Percentiles rank a stretch among this genome's conserved stretches.
Evolutionary conservation across 2,113 vertebrate genomes (phyloP).

Genomic region (Romanogobio albipinnatus): DNA sequence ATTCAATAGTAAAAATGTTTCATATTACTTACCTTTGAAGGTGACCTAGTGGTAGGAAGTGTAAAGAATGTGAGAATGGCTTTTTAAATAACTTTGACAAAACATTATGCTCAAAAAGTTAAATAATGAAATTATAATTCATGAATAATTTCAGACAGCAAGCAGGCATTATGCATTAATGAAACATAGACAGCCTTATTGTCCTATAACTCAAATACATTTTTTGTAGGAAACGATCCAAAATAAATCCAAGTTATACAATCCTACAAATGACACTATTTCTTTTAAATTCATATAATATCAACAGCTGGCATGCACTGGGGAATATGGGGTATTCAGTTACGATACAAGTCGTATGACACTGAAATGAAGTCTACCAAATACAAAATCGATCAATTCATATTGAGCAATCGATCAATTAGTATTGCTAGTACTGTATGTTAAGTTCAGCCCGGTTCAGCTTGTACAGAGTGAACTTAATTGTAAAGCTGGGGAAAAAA

Average conservation of each 20-base stretch:
- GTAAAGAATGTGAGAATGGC: slow-evolving; percentile 50
- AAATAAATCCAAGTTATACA: background rate
- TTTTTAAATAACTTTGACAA: background rate
- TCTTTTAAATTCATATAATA: background rate
- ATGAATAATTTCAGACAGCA: slow-evolving; percentile 12
- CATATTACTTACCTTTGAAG: slow-evolving; percentile 74
- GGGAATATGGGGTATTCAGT: background rate
- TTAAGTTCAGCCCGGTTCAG: slow-evolving; percentile 25
- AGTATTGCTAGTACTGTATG: background rate
- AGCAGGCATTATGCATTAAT: slow-evolving; percentile 24
- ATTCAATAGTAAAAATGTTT: background rate
- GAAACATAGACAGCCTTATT: background rate
- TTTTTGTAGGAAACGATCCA: background rate
- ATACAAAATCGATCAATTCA: slow-evolving; percentile 16
- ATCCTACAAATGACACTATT: background rate
- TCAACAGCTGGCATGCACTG: slow-evolving; percentile 30
- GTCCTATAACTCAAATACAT: background rate
- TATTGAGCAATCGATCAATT: slow-evolving; percentile 11
- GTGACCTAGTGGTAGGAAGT: slow-evolving; percentile 73
- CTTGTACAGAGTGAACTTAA: slow-evolving; percentile 22
- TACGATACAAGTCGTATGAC: background rate
- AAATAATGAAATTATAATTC: background rate
- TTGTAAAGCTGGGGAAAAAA: slow-evolving; percentile 1
- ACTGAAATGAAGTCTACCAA: background rate
- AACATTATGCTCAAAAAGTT: background rate